Conservation (phyloP, 2,888 invertebrate species). For the Leucania comma region DNA sequence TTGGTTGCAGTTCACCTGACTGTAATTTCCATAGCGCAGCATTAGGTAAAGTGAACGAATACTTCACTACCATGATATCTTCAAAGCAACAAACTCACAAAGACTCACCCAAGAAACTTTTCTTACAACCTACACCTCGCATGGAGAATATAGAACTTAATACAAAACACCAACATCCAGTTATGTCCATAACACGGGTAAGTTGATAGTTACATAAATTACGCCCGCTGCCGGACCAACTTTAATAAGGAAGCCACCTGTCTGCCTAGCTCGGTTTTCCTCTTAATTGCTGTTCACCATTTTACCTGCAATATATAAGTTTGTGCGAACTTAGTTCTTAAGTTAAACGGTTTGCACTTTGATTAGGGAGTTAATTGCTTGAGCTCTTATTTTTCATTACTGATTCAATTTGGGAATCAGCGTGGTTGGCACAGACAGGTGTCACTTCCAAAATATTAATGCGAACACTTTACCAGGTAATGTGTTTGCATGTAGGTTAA, state of each 20-base stretch:
- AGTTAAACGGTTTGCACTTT: slow-evolving; percentile 39
- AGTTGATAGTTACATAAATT: slow-evolving; percentile 73
- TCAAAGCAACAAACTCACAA: neutral
- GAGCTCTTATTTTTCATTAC: slow-evolving; percentile 5
- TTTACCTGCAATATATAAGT: slow-evolving; percentile 60
- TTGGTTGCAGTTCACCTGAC: no score
- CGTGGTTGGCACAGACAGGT: no score
- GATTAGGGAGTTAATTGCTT: slow-evolving; percentile 43
- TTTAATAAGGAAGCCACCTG: slow-evolving; percentile 88
- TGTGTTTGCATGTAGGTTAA: no score
- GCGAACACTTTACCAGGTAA: no score
- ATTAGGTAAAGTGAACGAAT: no score
- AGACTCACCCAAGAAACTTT: slow-evolving; percentile 1
- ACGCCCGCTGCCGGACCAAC: slow-evolving; percentile 70
- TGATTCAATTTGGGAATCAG: neutral
- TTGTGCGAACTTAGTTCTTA: slow-evolving; percentile 45
- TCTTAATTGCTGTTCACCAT: slow-evolving; percentile 80
- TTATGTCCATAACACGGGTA: slow-evolving; percentile 55
- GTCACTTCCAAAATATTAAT: no score
- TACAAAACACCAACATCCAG: slow-evolving; percentile 54
- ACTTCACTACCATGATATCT: neutral
- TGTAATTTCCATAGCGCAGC: neutral
- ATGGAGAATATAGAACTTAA: slow-evolving; percentile 35
- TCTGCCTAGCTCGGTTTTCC: slow-evolving; percentile 74
- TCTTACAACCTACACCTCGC: neutral